Evolutionary conservation across 2,113 vertebrate genomes (phyloP).

Genomic region (Numida meleagris): DNA sequence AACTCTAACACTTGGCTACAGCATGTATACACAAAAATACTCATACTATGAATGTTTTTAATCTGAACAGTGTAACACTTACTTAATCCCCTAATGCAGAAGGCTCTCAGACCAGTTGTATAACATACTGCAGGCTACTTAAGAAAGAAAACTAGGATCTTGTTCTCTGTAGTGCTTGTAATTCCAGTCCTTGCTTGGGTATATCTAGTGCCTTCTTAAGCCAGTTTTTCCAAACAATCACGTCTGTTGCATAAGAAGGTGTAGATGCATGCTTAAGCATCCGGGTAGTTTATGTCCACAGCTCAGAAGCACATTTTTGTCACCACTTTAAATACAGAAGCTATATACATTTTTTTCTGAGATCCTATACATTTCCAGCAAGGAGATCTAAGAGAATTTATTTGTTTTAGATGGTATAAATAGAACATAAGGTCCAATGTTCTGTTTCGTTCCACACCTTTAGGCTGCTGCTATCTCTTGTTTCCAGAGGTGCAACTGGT

Average conservation of each 20-base stretch:
- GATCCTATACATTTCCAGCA: not conserved
- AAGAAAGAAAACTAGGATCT: not conserved
- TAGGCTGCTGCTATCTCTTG: not conserved
- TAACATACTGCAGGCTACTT: accelerated
- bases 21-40: not conserved
- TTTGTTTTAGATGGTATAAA: not conserved
- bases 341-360: not conserved
- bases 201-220: not conserved
- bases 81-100: not conserved
- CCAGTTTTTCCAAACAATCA: not conserved
- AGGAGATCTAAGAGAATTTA: not conserved
- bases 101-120: not conserved
- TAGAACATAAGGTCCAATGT: not conserved
- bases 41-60: not conserved
- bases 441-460: not conserved
- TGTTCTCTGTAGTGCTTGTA: not conserved
- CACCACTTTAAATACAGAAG: not conserved
- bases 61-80: not conserved
- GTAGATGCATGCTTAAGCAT: not conserved
- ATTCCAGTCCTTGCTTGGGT: not conserved
- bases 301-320: not conserved
- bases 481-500: not conserved
- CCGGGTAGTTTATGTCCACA: not conserved
- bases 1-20: not conserved
- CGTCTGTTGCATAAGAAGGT: not conserved